Conservation (phyloP, 2,113 vertebrate species). For the Tringa solitaria region DNA sequence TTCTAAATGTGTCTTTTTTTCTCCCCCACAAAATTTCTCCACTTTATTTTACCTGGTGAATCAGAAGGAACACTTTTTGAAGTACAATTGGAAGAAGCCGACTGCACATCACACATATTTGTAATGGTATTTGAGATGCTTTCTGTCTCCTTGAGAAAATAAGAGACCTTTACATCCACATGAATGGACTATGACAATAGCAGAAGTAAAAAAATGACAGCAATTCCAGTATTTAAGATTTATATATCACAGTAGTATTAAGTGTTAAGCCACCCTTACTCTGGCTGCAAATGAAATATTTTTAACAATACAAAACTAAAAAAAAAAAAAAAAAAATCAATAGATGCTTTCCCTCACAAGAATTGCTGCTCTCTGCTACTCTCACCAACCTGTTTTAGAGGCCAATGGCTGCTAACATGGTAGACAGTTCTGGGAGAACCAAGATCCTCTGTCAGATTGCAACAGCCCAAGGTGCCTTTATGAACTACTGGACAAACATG, state of each 20-base stretch:
- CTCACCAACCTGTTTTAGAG: background rate
- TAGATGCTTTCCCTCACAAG: background rate
- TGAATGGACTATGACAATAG: background rate
- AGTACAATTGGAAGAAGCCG: background rate
- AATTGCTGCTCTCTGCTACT: background rate
- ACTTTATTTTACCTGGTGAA: constrained; percentile 31
- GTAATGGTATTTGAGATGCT: background rate
- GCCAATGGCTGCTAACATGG: background rate
- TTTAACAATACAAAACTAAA: background rate
- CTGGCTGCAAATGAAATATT: background rate
- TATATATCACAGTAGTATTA: background rate
- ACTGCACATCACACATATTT: background rate
- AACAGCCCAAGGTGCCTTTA: background rate
- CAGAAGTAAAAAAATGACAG: background rate
- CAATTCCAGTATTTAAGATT: background rate
- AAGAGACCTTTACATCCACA: background rate
- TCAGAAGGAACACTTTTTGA: background rate
- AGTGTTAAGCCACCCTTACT: background rate
- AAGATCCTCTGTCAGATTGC: background rate
- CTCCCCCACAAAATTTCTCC: background rate
- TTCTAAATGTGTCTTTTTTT: background rate
- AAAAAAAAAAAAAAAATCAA: background rate
- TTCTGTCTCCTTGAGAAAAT: constrained; percentile 58
- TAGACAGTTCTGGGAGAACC: background rate
- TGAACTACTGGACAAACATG: background rate